These are phyloP conservation scores for Spodoptera littoralis DNA, from an alignment of 2,888 invertebrate genomes.

Conservation along the genomic window DNA sequence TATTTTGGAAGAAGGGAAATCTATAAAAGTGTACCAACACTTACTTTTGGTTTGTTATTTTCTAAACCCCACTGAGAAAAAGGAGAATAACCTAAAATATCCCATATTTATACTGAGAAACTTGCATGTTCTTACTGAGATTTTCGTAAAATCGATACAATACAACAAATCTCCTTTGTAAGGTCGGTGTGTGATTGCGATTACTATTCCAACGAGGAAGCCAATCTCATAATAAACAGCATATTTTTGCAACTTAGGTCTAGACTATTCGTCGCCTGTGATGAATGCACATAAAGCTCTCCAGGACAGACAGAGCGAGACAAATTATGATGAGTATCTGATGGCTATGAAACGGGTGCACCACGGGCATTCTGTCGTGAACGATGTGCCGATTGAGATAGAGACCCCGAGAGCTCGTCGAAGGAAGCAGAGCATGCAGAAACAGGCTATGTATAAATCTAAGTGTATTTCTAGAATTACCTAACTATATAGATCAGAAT, in stretches of 20 bases:
- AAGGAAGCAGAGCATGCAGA: conserved; percentile 47
- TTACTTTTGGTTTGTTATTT: neutral
- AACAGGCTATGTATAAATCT: conserved; percentile 33
- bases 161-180: no score
- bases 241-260: conserved; percentile 3
- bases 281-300: conserved; percentile 4
- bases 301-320: conserved; percentile 31
- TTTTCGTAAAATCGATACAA: no score
- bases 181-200: no score
- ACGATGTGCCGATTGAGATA: conserved; percentile 48
- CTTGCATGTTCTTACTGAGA: no score
- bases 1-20: no score
- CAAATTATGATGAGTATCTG: conserved; percentile 70
- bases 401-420: conserved; percentile 66
- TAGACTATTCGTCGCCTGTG: neutral
- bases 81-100: no score
- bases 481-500: no score
- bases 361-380: conserved; percentile 51
- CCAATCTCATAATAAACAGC: no score
- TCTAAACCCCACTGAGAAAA: no score
- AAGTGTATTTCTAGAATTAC: no score
- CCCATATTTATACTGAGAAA: no score
- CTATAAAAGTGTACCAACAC: neutral
- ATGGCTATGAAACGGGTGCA: conserved; percentile 71
- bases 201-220: no score